These are phyloP conservation scores for Caenorhabditis remanei DNA, from an alignment of 1,140 invertebrate genomes.

Conservation along the genomic window DNA sequence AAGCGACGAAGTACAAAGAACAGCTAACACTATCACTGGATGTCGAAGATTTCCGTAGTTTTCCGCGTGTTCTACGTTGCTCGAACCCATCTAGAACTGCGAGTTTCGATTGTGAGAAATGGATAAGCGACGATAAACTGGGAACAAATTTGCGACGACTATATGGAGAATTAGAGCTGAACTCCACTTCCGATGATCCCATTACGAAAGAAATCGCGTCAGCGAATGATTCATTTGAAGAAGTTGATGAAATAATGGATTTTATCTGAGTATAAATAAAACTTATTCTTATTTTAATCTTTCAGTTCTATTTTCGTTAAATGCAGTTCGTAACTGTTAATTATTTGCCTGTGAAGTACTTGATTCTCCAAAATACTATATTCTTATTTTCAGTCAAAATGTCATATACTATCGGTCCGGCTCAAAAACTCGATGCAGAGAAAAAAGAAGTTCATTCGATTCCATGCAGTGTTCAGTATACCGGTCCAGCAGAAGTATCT, in stretches of 20 bases:
- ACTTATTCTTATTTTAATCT: neutral
- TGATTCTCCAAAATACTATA: neutral
- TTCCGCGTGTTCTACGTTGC: slow-evolving; percentile 25
- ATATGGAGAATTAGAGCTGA: neutral
- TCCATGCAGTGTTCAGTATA: slow-evolving; percentile 58
- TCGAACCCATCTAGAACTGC: neutral
- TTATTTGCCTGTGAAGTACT: too few species aligned
- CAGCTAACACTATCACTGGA: neutral
- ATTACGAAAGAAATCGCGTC: neutral
- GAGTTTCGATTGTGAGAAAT: slow-evolving; percentile 49
- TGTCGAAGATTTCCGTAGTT: slow-evolving; percentile 5
- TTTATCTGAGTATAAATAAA: slow-evolving; percentile 34
- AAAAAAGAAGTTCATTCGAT: slow-evolving; percentile 59
- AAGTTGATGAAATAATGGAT: neutral
- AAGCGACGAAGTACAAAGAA: slow-evolving; percentile 4
- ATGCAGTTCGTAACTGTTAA: too few species aligned
- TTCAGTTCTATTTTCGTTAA: neutral
- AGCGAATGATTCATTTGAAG: neutral
- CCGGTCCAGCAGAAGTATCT: slow-evolving; percentile 30
- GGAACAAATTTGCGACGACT: slow-evolving; percentile 18
- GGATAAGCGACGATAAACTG: slow-evolving; percentile 21
- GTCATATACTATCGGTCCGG: neutral
- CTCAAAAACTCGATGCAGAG: neutral
- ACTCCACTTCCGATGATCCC: too few species aligned
- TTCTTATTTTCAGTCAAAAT: neutral